A percentile compares a stretch with the other conserved stretches of the same genome.
phyloP scores from a whole-genome alignment of 1,140 invertebrate genomes.

The Stenopsyche tienmushanensis region DNA sequence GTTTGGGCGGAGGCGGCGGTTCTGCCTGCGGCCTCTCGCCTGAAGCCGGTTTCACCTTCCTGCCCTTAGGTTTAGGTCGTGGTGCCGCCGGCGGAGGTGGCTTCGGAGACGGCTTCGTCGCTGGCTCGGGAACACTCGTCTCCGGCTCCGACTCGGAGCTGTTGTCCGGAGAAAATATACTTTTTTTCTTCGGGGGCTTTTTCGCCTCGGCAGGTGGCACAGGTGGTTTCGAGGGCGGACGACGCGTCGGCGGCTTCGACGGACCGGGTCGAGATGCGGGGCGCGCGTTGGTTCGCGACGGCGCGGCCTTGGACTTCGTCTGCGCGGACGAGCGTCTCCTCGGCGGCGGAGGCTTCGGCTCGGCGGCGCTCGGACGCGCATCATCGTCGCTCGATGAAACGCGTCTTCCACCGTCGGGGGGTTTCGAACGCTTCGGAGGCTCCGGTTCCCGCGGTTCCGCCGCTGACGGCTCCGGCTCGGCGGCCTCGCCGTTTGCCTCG shows the following conservation, averaged over 20 bases:
- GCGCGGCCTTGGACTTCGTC: constrained; percentile 50
- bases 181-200: constrained; percentile 67
- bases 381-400: too few relatives aligned
- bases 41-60: constrained; percentile 49
- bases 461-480: constrained; percentile 17
- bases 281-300: constrained; percentile 46
- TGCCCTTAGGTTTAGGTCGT: constrained; percentile 44
- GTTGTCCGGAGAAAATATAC: constrained; percentile 80
- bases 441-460: neutral
- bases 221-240: constrained; percentile 47
- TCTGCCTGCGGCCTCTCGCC: constrained; percentile 43
- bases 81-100: constrained; percentile 30
- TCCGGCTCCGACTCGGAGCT: constrained; percentile 71
- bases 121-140: constrained; percentile 43
- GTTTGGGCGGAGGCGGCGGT: constrained; percentile 39
- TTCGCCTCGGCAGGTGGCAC: constrained; percentile 56
- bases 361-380: too few relatives aligned
- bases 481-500: neutral
- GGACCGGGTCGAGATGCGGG: constrained; percentile 17
- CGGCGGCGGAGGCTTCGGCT: constrained; percentile 43
- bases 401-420: too few relatives aligned
- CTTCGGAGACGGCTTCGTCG: constrained; percentile 44
- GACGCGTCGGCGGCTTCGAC: constrained; percentile 42
- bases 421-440: constrained; percentile 16
- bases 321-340: constrained; percentile 46